A percentile compares a stretch with the other conserved stretches of the same genome.
phyloP scores from a whole-genome alignment of 2,797 vertebrate species.

The Enteromius mattozi region DNA sequence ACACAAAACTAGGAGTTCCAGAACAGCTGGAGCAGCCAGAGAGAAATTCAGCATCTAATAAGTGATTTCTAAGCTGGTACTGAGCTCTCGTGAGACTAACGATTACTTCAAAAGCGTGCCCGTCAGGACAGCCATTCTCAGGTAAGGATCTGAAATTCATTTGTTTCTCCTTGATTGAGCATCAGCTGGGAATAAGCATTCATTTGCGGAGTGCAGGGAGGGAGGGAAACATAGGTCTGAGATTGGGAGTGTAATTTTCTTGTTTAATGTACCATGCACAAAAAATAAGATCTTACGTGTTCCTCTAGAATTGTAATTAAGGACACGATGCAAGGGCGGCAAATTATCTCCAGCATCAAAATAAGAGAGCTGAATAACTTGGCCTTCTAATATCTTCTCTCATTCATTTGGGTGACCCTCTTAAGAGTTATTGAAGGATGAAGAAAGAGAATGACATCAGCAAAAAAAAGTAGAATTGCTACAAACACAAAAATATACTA shows the following conservation, averaged over 20 bases:
- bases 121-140: constrained; percentile 41
- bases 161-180: constrained; percentile 55
- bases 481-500: background rate
- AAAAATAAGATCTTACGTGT: constrained; percentile 48
- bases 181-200: constrained; percentile 58
- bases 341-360: constrained; percentile 56
- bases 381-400: constrained; percentile 33
- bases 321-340: constrained; percentile 43
- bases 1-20: constrained; percentile 1
- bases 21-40: constrained; percentile 33
- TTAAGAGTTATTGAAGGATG: constrained; percentile 49
- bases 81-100: constrained; percentile 23
- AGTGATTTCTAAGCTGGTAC: constrained; percentile 13
- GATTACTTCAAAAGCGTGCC: constrained; percentile 51
- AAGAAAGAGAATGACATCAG: constrained; percentile 43
- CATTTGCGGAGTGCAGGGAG: constrained; percentile 19
- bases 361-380: constrained; percentile 29
- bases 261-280: constrained; percentile 64
- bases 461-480: constrained; percentile 8
- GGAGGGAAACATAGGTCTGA: constrained; percentile 38
- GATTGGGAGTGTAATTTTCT: constrained; percentile 62
- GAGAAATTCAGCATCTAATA: constrained; percentile 22
- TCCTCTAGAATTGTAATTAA: constrained; percentile 59
- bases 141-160: constrained; percentile 55
- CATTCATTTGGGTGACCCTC: constrained; percentile 44